Evolutionary conservation across 2,113 vertebrate species (phyloP), one percentile per base, ranked within the genome.

Genomic region (Turnix velox): DNA sequence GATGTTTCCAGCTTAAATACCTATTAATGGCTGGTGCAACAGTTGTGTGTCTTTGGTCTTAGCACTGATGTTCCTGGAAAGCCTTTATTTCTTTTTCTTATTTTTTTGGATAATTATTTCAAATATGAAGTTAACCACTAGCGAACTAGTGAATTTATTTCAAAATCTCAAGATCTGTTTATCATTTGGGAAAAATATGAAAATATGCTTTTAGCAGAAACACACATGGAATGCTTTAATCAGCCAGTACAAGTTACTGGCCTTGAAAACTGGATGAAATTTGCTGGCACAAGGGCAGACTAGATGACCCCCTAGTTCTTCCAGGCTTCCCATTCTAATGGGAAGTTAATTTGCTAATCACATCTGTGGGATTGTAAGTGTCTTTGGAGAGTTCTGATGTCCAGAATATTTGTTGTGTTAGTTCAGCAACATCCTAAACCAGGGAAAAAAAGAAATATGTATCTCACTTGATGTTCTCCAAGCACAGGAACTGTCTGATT

Each of bases 311-410:
- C 3, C 87, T 87, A 42, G 4, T 54, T 94, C 76, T 55, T 86
- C 48, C 61, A 63, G 80, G 16, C 23, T 88, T 88, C 46, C 22
- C 1, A 0, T 79, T 88, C 61, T 94, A n/a, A n/a, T n/a, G n/a
- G n/a, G n/a, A n/a, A n/a, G 33, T 65, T 88, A 92, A 93, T 95
- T 93, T 86, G 35, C n/a, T 87, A 73, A 80, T 88, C 49, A 40
- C 28, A 55, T 88, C 57, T 52, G 17, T 67, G 68, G 43, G 45
- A 83, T 80, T 92, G 55, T 22, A 55, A 84, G 31, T 31, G 43
- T 63, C 73, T 75, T 91, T 45, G 37, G 87, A 81, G 81, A 75
- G 43, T 84, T 90, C 76, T 1, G 2, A 84, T 78, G 35, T n/a
- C 80, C 65, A 68, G 73, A 46, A 22, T 81, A 18, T 74, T 93